Evolutionary conservation across 2,888 invertebrate species (phyloP).

Genomic region (Oligia strigilis): DNA sequence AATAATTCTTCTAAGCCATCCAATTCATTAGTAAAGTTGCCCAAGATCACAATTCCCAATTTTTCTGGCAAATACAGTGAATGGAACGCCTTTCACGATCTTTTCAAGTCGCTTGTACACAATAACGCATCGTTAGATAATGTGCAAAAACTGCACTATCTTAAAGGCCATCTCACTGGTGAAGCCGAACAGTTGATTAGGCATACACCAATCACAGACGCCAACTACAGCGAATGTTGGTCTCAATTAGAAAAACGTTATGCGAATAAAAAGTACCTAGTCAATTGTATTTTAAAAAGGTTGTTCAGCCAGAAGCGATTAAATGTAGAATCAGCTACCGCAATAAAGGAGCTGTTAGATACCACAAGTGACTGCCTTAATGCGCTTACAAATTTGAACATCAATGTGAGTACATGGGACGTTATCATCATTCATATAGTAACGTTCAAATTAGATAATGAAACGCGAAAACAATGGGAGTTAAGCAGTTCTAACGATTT

Average conservation of each 20-base stretch:
- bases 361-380: conserved; percentile 55
- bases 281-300: conserved; percentile 57
- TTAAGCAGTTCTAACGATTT: conserved; percentile 16
- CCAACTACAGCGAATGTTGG: conserved; percentile 52
- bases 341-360: conserved; percentile 42
- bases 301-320: conserved; percentile 22
- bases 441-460: conserved; percentile 53
- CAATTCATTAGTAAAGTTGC: not conserved
- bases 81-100: no score
- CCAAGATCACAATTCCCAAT: no score
- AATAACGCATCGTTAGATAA: not conserved
- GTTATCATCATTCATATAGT: conserved; percentile 50
- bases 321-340: conserved; percentile 24
- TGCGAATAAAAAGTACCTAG: conserved; percentile 60
- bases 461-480: conserved; percentile 59
- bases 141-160: conserved; percentile 16
- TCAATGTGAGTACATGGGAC: conserved; percentile 50
- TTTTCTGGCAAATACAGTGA: no score
- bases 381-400: conserved; percentile 35
- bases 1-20: conserved; percentile 2
- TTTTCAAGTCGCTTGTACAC: not conserved
- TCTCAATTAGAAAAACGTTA: conserved; percentile 46
- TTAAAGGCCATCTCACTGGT: conserved; percentile 11
- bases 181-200: conserved; percentile 59
- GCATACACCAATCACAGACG: conserved; percentile 57